These are phyloP conservation scores for Alectura lathami DNA, from an alignment of 2,113 vertebrate genomes.

Conservation along the genomic window DNA sequence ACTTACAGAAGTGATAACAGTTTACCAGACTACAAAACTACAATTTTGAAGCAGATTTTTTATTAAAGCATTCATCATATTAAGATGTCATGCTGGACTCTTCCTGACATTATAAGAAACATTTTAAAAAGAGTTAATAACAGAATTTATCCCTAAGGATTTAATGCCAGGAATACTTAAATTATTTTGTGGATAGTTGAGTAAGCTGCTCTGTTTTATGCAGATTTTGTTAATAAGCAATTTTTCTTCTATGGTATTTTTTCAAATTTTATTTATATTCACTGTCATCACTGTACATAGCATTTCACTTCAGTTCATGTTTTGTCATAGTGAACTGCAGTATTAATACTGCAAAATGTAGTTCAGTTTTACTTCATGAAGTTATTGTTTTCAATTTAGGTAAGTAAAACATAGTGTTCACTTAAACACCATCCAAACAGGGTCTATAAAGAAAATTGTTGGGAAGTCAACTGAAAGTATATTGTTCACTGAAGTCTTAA, in stretches of 20 bases:
- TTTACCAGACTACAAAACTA: too few relatives aligned
- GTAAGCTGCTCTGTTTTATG: neutral
- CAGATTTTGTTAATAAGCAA: neutral
- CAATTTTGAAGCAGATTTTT: neutral
- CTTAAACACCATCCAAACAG: neutral
- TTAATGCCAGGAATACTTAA: neutral
- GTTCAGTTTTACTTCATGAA: neutral
- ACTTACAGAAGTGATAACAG: neutral
- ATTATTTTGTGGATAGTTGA: neutral
- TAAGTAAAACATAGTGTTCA: neutral
- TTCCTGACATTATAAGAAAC: neutral
- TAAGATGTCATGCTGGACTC: neutral
- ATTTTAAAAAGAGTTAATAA: neutral
- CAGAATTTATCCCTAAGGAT: neutral
- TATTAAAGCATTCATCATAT: neutral
- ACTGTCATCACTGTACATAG: neutral
- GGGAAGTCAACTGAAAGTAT: neutral
- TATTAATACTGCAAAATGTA: neutral
- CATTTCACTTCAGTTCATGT: neutral
- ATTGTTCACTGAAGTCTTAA: neutral
- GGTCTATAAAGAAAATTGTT: neutral
- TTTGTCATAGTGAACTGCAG: neutral
- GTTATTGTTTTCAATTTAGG: neutral
- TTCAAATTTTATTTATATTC: neutral
- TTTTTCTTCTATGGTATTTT: neutral